A percentile compares a stretch with the other conserved stretches of the same genome.
Conservation (phyloP, 2,113 vertebrate genomes). For the Furnarius figulus region DNA sequence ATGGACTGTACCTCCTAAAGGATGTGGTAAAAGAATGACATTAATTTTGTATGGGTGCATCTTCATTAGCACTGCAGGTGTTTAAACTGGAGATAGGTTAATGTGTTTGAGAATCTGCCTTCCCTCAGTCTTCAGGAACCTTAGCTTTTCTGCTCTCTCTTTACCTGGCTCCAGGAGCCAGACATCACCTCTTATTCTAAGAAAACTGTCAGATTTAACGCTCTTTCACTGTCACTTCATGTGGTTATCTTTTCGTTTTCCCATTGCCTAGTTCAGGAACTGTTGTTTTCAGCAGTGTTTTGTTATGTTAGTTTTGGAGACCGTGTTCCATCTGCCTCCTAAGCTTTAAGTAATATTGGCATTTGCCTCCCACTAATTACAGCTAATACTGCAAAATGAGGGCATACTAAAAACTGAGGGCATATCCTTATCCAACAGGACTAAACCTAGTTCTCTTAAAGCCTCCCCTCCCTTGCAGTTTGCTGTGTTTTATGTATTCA, state of each 20-base stretch:
- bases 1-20: accelerated
- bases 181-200: background rate
- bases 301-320: background rate
- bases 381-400: background rate
- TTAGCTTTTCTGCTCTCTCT: background rate
- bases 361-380: background rate
- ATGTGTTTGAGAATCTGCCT: background rate
- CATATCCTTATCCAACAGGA: background rate
- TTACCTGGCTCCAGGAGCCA: background rate
- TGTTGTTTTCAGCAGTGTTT: background rate
- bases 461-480: background rate
- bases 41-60: background rate
- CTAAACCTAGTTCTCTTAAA: background rate
- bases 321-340: background rate
- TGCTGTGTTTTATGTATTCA: background rate
- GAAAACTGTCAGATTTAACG: background rate
- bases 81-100: background rate
- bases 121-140: background rate
- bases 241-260: background rate
- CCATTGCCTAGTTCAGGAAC: background rate
- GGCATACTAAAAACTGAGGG: background rate
- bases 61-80: background rate
- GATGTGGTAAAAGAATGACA: background rate
- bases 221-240: background rate
- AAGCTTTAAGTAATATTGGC: background rate